phyloP scores from a whole-genome alignment of 35 echinoderm and acorn worm species.

The Patiria miniata region DNA sequence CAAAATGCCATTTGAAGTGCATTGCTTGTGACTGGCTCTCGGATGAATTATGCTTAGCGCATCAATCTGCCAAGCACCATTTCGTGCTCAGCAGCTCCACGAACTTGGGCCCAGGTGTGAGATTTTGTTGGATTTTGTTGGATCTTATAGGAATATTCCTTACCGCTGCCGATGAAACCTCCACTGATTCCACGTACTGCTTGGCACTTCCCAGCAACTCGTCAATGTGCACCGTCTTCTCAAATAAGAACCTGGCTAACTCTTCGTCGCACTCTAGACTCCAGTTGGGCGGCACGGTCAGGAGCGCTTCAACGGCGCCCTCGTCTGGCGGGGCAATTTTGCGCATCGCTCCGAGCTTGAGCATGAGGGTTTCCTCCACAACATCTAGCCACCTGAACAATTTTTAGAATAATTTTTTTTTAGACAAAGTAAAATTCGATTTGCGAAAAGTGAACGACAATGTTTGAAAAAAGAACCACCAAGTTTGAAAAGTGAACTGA shows the following conservation, averaged over 20 bases:
- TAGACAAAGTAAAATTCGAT: background rate
- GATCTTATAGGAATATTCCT: background rate
- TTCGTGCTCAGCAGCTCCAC: no score
- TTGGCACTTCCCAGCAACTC: constrained; percentile 90
- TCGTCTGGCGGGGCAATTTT: constrained; percentile 45
- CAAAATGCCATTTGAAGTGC: no score
- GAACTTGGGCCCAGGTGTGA: no score
- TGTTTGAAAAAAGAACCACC: background rate
- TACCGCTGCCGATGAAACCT: constrained; percentile 91
- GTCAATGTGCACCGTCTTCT: constrained; percentile 81
- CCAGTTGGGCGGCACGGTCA: constrained; percentile 68
- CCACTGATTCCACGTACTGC: constrained; percentile 96
- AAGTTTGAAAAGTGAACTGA: background rate
- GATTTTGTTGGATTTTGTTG: no score
- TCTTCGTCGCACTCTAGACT: constrained; percentile 90
- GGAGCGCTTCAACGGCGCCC: constrained; percentile 49
- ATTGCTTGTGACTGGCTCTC: no score
- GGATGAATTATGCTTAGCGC: no score
- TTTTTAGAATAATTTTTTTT: background rate
- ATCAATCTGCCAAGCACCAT: no score
- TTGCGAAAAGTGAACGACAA: background rate
- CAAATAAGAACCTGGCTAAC: constrained; percentile 79
- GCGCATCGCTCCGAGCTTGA: constrained; percentile 36
- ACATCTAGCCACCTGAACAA: constrained; percentile 85
- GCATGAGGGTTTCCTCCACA: constrained; percentile 69